These are phyloP conservation scores for Patagioenas fasciata DNA, from an alignment of 2,113 vertebrate genomes.

Conservation along the genomic window DNA sequence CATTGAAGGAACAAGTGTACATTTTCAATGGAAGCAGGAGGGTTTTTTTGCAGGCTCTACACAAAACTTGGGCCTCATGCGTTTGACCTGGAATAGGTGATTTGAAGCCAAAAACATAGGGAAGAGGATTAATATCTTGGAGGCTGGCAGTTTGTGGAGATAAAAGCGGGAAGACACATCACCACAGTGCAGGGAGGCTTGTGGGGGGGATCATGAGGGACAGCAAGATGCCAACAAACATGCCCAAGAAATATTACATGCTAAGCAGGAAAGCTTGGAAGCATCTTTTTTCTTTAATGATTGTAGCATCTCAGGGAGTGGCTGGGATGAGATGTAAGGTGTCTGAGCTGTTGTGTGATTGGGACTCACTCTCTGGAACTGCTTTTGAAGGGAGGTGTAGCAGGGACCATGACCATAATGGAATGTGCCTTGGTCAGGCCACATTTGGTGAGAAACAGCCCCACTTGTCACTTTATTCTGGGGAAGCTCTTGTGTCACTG, in stretches of 20 bases:
- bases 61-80: not conserved
- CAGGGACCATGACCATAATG: not conserved
- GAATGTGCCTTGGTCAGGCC: rapidly evolving
- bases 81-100: not conserved
- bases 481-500: not conserved
- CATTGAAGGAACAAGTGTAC: not conserved
- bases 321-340: not conserved
- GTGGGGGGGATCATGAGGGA: not conserved
- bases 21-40: not conserved
- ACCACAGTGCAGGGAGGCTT: not conserved
- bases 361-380: not conserved
- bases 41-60: not conserved
- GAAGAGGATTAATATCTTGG: not conserved
- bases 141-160: not conserved
- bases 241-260: rapidly evolving
- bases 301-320: not conserved
- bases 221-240: not conserved
- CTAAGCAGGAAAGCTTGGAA: not conserved
- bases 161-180: not conserved
- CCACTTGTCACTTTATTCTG: rapidly evolving
- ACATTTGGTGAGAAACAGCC: not conserved
- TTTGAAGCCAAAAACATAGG: not conserved
- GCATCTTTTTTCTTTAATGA: not conserved
- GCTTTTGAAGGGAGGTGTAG: slow-evolving; percentile 8
- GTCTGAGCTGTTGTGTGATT: not conserved